phyloP scores from a whole-genome alignment of 1,140 invertebrate species.

The Chymomyza costata region DNA sequence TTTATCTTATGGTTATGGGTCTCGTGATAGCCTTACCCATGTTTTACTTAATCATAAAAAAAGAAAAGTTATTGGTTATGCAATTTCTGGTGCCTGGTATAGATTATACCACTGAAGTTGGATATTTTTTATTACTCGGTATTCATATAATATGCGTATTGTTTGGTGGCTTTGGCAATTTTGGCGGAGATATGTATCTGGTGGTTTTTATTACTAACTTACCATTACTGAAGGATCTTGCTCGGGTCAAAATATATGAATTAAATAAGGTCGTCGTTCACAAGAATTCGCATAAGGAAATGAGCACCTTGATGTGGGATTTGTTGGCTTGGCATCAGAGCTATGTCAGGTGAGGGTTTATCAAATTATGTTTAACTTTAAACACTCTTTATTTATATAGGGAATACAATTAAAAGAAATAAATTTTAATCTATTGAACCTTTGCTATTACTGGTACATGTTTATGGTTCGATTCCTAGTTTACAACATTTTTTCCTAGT shows the following conservation, averaged over 20 bases:
- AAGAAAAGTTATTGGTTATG: slow-evolving; percentile 15
- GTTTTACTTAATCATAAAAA: slow-evolving; percentile 12
- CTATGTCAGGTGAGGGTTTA: slow-evolving; percentile 14
- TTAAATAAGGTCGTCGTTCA: slow-evolving; percentile 9
- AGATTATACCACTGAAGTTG: not conserved
- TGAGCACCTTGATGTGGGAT: slow-evolving; percentile 2
- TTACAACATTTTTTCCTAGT: not conserved
- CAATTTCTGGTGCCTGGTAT: not conserved
- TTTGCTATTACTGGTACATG: rapidly evolving
- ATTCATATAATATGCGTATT: not conserved
- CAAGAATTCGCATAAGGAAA: not conserved
- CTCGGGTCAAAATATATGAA: slow-evolving; percentile 13
- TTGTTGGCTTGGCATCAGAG: slow-evolving; percentile 15
- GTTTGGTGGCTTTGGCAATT: slow-evolving; percentile 25
- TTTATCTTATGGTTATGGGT: slow-evolving; percentile 2
- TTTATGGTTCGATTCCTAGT: too few species aligned
- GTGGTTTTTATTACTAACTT: slow-evolving; percentile 18
- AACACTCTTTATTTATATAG: too few species aligned
- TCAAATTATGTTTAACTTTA: too few species aligned
- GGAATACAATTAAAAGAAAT: too few species aligned
- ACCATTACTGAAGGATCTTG: slow-evolving; percentile 25
- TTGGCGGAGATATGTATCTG: slow-evolving; percentile 22
- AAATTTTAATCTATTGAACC: too few species aligned
- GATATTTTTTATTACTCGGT: not conserved
- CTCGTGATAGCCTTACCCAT: slow-evolving; percentile 1